phyloP scores from a whole-genome alignment of 1,140 invertebrate genomes.

The Drosophila insularis region DNA sequence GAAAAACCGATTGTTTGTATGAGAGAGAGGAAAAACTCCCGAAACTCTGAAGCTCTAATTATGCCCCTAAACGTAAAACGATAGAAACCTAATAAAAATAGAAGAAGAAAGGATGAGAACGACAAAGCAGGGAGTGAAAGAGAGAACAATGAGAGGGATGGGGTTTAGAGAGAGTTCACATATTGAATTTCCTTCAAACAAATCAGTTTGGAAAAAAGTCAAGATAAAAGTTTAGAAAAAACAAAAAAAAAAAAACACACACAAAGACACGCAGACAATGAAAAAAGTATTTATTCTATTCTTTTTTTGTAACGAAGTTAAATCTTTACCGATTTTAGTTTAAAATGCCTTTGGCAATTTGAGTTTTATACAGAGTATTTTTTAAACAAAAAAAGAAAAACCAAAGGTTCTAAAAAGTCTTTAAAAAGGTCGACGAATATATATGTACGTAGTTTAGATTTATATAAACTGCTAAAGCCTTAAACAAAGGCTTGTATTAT shows the following conservation, averaged over 20 bases:
- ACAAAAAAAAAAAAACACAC: neutral
- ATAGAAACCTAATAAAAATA: constrained; percentile 7
- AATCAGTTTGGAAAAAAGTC: constrained; percentile 1
- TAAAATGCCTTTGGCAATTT: no score
- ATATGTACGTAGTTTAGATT: no score
- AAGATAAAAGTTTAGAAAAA: neutral
- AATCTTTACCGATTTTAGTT: no score
- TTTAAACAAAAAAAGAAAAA: no score
- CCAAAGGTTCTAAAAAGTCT: no score
- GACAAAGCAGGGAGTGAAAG: neutral
- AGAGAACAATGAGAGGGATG: neutral
- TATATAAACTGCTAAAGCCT: no score
- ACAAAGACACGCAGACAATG: neutral
- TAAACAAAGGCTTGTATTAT: no score
- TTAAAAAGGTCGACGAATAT: no score
- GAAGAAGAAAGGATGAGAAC: neutral
- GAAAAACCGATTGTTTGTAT: constrained; percentile 28
- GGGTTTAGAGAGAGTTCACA: neutral
- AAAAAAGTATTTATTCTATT: neutral
- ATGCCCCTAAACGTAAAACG: constrained; percentile 27
- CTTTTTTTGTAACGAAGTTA: neutral
- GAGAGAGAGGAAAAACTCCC: neutral
- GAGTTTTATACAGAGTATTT: no score
- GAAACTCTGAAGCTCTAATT: constrained; percentile 53
- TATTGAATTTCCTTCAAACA: constrained; percentile 3